A percentile compares a stretch with the other conserved stretches of the same genome.
phyloP scores from a whole-genome alignment of 2,113 vertebrate genomes.

The Corydoras sp. region DNA sequence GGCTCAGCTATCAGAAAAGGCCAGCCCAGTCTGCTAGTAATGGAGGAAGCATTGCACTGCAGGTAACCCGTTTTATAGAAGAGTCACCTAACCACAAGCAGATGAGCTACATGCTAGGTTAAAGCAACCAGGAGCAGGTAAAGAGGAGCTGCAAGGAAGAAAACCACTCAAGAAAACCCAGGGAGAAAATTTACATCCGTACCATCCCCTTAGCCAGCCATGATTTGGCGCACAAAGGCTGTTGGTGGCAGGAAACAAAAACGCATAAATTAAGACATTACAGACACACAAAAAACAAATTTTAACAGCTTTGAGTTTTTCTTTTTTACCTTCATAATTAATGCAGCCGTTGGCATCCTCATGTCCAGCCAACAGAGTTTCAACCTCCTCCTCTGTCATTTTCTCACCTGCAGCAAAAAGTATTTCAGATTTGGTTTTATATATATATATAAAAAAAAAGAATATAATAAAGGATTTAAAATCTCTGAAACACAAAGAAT shows the following conservation, averaged over 20 bases:
- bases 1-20: too few species aligned
- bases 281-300: not conserved
- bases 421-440: not conserved
- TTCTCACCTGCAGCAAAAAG: slow-evolving; percentile 75
- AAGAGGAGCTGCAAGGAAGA: slow-evolving; percentile 43
- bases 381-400: slow-evolving; percentile 91
- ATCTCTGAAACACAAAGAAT: too few species aligned
- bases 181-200: slow-evolving; percentile 21
- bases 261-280: slow-evolving; percentile 12
- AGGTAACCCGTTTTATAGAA: too few species aligned
- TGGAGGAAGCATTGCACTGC: too few species aligned
- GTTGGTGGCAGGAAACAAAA: slow-evolving; percentile 42
- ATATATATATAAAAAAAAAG: too few species aligned
- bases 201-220: slow-evolving; percentile 65
- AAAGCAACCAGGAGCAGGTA: slow-evolving; percentile 52
- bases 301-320: not conserved
- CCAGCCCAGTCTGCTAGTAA: too few species aligned
- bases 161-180: slow-evolving; percentile 39
- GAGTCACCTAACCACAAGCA: slow-evolving; percentile 38
- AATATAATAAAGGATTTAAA: too few species aligned
- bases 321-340: slow-evolving; percentile 85
- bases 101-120: slow-evolving; percentile 59
- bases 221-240: slow-evolving; percentile 69
- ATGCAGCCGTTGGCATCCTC: slow-evolving; percentile 92
- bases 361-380: slow-evolving; percentile 82